Conservation (phyloP, 2,797 vertebrate species). For the Ispidina lecontei region DNA sequence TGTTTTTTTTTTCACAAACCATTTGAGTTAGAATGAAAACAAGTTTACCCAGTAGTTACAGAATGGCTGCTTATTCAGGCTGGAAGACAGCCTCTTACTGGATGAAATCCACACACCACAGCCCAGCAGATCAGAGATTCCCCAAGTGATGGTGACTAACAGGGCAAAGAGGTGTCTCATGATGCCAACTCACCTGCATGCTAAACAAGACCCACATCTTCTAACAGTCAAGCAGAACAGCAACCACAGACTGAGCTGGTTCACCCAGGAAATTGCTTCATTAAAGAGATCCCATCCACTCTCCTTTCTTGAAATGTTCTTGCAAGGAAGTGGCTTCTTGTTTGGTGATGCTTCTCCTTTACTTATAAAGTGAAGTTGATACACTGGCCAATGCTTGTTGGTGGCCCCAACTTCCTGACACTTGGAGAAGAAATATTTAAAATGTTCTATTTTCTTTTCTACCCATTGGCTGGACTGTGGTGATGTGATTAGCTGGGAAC, state of each 20-base stretch:
- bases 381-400: not conserved
- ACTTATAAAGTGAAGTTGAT: not conserved
- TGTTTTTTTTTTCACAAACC: not conserved
- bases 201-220: not conserved
- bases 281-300: not conserved
- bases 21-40: not conserved
- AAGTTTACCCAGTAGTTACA: not conserved
- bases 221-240: not conserved
- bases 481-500: not conserved
- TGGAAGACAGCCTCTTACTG: not conserved
- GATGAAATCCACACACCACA: not conserved
- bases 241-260: not conserved
- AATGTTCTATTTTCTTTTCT: not conserved
- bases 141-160: not conserved
- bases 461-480: not conserved
- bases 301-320: not conserved
- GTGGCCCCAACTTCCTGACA: not conserved
- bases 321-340: not conserved
- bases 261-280: not conserved
- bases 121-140: not conserved
- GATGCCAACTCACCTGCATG: not conserved
- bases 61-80: not conserved
- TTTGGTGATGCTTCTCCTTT: not conserved
- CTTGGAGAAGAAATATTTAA: not conserved
- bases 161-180: not conserved